phyloP scores from a whole-genome alignment of 2,797 vertebrate genomes.

The Arrhamphus sclerolepis region DNA sequence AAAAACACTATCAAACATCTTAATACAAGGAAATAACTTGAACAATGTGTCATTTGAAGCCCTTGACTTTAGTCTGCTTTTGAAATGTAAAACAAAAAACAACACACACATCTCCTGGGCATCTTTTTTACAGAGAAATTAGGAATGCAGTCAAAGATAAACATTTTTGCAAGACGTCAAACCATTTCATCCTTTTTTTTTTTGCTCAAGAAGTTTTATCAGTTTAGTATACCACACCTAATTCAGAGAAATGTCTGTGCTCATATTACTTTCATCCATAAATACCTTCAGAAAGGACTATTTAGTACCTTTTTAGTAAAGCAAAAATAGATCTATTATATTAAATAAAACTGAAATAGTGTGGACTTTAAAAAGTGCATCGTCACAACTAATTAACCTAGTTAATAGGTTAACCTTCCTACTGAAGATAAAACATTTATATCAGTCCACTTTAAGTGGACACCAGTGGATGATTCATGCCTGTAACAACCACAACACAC shows the following conservation, averaged over 20 bases:
- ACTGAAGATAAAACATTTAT: slow-evolving; percentile 26
- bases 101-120: background rate
- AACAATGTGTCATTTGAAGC: slow-evolving; percentile 16
- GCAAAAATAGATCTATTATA: slow-evolving; percentile 27
- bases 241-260: slow-evolving; percentile 11
- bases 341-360: slow-evolving; percentile 45
- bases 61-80: slow-evolving; percentile 34
- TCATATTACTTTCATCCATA: slow-evolving; percentile 31
- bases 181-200: no score
- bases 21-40: slow-evolving; percentile 18
- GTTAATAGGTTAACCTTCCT: slow-evolving; percentile 7
- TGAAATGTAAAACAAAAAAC: slow-evolving; percentile 45
- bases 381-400: slow-evolving; percentile 17
- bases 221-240: slow-evolving; percentile 20
- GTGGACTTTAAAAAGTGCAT: slow-evolving; percentile 66
- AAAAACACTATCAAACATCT: slow-evolving; percentile 27
- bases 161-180: background rate
- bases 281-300: slow-evolving; percentile 52
- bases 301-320: slow-evolving; percentile 47
- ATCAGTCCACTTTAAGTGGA: slow-evolving; percentile 7
- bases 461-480: slow-evolving; percentile 4
- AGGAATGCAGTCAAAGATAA: slow-evolving; percentile 31
- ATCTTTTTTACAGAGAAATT: slow-evolving; percentile 32
- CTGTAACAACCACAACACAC: slow-evolving; percentile 8
- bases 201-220: slow-evolving; percentile 5